These are phyloP conservation scores for Lamprotornis superbus DNA, from an alignment of 2,113 vertebrate genomes.

Conservation along the genomic window DNA sequence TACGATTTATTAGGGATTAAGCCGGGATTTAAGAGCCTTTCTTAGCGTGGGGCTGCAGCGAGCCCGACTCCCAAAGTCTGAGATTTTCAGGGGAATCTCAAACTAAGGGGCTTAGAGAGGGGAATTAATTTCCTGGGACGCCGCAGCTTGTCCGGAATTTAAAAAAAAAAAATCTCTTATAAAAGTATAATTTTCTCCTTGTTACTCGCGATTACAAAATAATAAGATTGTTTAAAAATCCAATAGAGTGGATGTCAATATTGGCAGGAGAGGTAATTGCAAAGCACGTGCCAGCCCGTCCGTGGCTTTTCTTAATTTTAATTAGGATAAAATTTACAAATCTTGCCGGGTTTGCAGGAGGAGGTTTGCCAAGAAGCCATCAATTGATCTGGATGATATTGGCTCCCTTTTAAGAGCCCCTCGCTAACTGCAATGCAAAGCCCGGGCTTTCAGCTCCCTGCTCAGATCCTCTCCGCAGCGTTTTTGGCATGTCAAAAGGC, in stretches of 20 bases:
- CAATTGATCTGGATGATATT: conserved; percentile 59
- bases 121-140: conserved; percentile 32
- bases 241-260: conserved; percentile 65
- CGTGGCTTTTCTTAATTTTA: conserved; percentile 68
- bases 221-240: conserved; percentile 71
- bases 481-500: conserved; percentile 76
- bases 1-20: conserved; percentile 20
- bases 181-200: conserved; percentile 60
- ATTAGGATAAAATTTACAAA: conserved; percentile 74
- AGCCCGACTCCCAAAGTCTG: not conserved
- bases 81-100: not conserved
- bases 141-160: not conserved
- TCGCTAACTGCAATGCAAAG: conserved; percentile 53
- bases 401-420: conserved; percentile 65
- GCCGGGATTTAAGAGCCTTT: not conserved
- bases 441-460: conserved; percentile 34
- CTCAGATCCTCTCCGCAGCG: conserved; percentile 71
- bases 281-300: conserved; percentile 14
- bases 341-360: conserved; percentile 71
- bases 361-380: conserved; percentile 72
- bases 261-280: conserved; percentile 56
- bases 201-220: conserved; percentile 63
- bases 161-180: not conserved
- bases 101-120: conserved; percentile 6
- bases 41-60: not conserved